A percentile compares a stretch with the other conserved stretches of the same genome.
These are phyloP conservation scores for Mormyrops attenuatus DNA, from an alignment of 2,797 vertebrate species.

Conservation along the genomic window DNA sequence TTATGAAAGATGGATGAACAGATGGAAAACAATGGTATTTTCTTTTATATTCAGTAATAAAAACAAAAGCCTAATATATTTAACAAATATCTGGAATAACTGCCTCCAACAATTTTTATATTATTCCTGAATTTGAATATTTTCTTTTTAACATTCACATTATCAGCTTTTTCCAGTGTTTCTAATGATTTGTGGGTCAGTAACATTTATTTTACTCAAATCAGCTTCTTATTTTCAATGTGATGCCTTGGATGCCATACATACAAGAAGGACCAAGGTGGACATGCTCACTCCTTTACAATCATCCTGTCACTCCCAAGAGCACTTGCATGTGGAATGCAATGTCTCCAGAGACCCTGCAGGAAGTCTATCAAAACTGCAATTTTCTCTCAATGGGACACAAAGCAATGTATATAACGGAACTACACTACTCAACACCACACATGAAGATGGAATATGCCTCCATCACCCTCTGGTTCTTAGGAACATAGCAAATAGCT, in stretches of 20 bases:
- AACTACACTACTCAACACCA: not conserved
- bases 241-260: not conserved
- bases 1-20: no score
- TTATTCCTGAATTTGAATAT: not conserved
- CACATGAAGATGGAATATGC: not conserved
- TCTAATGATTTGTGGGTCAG: not conserved
- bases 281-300: not conserved
- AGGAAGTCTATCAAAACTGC: not conserved
- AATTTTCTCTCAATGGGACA: not conserved
- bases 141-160: not conserved
- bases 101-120: not conserved
- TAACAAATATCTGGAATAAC: not conserved
- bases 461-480: not conserved
- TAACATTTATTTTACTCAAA: not conserved
- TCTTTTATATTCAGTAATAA: not conserved
- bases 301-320: not conserved
- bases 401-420: not conserved
- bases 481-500: not conserved
- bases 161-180: not conserved
- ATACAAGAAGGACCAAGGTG: not conserved
- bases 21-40: not conserved
- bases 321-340: no score
- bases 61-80: not conserved
- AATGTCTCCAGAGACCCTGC: not conserved
- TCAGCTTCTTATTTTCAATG: not conserved